Base-by-base conservation (phyloP, 2,888 invertebrate genomes). In the Dendrolimus houi region DNA sequence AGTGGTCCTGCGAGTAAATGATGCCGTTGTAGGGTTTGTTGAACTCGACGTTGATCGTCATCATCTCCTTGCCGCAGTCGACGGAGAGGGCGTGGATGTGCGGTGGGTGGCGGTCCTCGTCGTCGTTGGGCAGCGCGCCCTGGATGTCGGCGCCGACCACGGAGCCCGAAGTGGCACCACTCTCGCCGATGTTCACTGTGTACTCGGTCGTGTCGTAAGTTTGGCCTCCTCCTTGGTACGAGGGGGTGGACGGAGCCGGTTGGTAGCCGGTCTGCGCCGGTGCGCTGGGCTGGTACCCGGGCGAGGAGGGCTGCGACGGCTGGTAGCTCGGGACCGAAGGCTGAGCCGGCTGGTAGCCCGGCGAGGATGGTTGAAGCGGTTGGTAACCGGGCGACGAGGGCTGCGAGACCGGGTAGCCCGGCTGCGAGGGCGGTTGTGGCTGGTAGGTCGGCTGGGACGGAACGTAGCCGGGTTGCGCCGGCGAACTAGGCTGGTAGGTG, bases 21-120 rank as follows among this genome's bases (percentile, higher is more conserved):
- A 96, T 92, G 0, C 96, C 96, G 65, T 95, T 93, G 75, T 95
- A 96, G 14, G 85, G 89, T 61, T 94, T 92, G 77, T 95, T 95
- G 79, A 96, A 96, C 78, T 95, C 95, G 9, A 96, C 92, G 65
- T 94, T 93, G 60, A 96, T 95, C 1, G 94, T 95, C 96, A 96
- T 96, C 93, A 94, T 94, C 63, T 95, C 95, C 75, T 95, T 96
- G 59, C 94, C 94, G 70, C 96, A 96, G 69, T 94, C 92, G 0
- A 96, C 96, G 53, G 95, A 93, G 58, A 96, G 93, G 0, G 92
- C 92, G 72, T 95, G 94, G 65, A 96, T 94, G 66, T 95, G 95
- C 2, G 96, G 94, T 53, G 95, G 95, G 72, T 95, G 95, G 58
- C 93, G 93, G 56, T 92, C 86, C 41, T 94, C 94, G 52, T 93